These are phyloP conservation scores for Dicrurus megarhynchus DNA, from an alignment of 2,113 vertebrate genomes.

Conservation along the genomic window DNA sequence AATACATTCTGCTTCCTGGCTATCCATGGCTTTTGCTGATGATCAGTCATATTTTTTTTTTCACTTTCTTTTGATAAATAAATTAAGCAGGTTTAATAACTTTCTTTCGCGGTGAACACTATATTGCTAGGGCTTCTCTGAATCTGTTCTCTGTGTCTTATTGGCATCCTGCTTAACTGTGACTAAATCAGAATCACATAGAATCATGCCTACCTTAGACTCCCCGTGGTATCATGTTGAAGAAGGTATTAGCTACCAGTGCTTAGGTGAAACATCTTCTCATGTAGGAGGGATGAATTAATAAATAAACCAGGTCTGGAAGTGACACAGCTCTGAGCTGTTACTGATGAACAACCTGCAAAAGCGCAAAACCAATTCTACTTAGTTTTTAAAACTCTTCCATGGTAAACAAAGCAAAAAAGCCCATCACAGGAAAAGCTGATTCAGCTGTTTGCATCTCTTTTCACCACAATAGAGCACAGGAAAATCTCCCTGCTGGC, in stretches of 20 bases:
- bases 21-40: background rate
- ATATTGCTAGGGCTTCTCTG: background rate
- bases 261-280: background rate
- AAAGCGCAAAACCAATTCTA: background rate
- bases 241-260: background rate
- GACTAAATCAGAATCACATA: background rate
- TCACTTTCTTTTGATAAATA: background rate
- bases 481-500: background rate
- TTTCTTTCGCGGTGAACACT: background rate
- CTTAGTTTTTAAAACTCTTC: background rate
- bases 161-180: background rate
- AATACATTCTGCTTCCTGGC: background rate
- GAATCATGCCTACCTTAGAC: background rate
- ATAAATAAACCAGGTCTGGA: background rate
- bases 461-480: background rate
- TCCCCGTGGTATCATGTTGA: rapidly evolving
- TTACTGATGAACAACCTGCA: background rate
- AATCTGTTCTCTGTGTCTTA: background rate
- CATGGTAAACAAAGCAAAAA: background rate
- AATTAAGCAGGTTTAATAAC: background rate
- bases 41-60: background rate
- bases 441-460: background rate
- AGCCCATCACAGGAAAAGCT: background rate
- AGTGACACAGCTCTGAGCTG: background rate
- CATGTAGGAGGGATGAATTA: background rate